phyloP scores from a whole-genome alignment of 2,888 invertebrate genomes.

The Kuschelorhynchus macadamiae region DNA sequence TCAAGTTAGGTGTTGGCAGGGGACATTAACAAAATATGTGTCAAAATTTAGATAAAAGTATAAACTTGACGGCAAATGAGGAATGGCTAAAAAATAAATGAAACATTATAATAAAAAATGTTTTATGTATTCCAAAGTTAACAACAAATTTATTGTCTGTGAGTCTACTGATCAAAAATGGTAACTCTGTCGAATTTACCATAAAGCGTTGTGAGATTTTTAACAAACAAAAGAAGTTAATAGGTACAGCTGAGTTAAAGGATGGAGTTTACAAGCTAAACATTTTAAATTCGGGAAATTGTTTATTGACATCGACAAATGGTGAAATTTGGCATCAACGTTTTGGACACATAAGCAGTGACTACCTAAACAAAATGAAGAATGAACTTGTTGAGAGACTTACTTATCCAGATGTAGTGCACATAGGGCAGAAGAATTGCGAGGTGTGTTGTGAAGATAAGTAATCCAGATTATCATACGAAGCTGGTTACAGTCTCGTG shows the following conservation, averaged over 20 bases:
- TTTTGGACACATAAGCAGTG: too few relatives aligned
- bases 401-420: too few relatives aligned
- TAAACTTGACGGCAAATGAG: slow-evolving; percentile 47
- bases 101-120: slow-evolving; percentile 41
- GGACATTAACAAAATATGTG: slow-evolving; percentile 34
- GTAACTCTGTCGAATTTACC: slow-evolving; percentile 43
- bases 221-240: slow-evolving; percentile 1
- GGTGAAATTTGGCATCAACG: too few relatives aligned
- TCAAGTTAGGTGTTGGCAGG: too few relatives aligned
- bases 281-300: too few relatives aligned
- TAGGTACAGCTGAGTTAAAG: background rate
- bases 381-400: too few relatives aligned
- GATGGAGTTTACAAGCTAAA: slow-evolving; percentile 10
- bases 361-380: too few relatives aligned
- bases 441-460: too few relatives aligned
- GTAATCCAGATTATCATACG: too few relatives aligned
- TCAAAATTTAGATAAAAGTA: slow-evolving; percentile 51
- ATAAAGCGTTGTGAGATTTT: background rate
- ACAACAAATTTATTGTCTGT: slow-evolving; percentile 52
- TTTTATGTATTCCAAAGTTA: slow-evolving; percentile 48
- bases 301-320: too few relatives aligned
- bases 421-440: too few relatives aligned
- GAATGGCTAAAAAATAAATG: slow-evolving; percentile 32
- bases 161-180: slow-evolving; percentile 51
- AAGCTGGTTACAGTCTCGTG: too few relatives aligned